phyloP scores from a whole-genome alignment of 2,113 vertebrate genomes.

The Pipra filicauda region DNA sequence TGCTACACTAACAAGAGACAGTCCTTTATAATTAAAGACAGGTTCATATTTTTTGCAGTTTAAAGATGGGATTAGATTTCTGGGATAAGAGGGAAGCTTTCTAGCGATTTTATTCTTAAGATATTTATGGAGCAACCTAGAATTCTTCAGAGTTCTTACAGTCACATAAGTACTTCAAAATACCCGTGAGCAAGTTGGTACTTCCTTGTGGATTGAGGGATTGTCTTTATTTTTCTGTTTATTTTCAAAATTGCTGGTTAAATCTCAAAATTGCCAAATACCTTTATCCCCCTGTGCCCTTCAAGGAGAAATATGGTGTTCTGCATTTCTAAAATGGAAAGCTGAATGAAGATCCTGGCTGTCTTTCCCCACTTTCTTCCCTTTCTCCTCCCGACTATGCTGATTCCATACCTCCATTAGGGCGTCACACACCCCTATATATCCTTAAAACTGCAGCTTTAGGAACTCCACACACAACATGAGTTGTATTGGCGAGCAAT shows the following conservation, averaged over 20 bases:
- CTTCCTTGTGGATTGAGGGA: neutral
- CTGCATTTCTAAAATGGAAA: neutral
- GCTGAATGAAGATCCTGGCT: neutral
- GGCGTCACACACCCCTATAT: fast-evolving
- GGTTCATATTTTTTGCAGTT: neutral
- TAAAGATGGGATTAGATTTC: neutral
- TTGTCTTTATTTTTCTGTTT: neutral
- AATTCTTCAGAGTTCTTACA: neutral
- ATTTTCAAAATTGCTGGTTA: neutral
- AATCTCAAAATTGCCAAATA: neutral
- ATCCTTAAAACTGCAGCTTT: neutral
- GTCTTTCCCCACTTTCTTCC: neutral
- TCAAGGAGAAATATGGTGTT: neutral
- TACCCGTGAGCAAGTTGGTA: neutral
- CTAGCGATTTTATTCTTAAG: neutral
- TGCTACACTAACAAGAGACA: neutral
- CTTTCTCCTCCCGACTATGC: neutral
- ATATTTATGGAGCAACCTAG: neutral
- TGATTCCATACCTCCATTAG: neutral
- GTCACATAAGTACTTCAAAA: neutral
- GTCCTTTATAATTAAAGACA: neutral
- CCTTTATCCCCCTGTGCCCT: neutral
- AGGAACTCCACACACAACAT: neutral
- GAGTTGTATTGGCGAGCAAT: neutral
- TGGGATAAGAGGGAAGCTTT: neutral